Percentiles rank a stretch among this genome's conserved stretches.
phyloP scores from a whole-genome alignment of 2,797 vertebrate genomes.

The Rhodeus uyekii region DNA sequence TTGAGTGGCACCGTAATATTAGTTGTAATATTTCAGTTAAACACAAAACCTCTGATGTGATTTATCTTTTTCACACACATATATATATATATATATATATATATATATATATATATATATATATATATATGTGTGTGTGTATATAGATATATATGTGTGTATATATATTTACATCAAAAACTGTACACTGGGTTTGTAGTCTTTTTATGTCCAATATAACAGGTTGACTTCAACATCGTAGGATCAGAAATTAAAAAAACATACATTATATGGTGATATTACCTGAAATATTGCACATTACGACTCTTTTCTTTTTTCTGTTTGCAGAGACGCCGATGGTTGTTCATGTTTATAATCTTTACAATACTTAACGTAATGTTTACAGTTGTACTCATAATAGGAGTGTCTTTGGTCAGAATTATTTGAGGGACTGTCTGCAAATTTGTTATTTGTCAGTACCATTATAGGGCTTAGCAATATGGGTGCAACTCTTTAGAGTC shows the following conservation, averaged over 20 bases:
- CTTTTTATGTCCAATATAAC: background rate
- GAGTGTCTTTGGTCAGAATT: conserved; percentile 11
- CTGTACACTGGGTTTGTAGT: background rate
- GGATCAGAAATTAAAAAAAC: background rate
- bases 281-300: background rate
- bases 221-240: background rate
- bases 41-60: too few species aligned
- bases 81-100: too few species aligned
- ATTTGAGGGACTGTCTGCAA: background rate
- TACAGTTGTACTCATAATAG: conserved; percentile 32
- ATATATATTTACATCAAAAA: background rate
- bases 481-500: background rate
- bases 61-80: too few species aligned
- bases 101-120: too few species aligned
- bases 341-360: conserved; percentile 2
- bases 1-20: background rate
- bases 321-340: conserved; percentile 4
- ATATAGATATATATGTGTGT: too few species aligned
- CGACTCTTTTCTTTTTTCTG: background rate
- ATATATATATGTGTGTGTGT: too few species aligned
- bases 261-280: background rate
- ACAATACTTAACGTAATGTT: conserved; percentile 37
- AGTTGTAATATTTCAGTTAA: background rate
- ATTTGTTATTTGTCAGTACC: background rate
- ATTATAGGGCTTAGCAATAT: too few species aligned